Evolutionary conservation across 2,888 invertebrate species (phyloP).

Genomic region (Tigriopus californicus): DNA sequence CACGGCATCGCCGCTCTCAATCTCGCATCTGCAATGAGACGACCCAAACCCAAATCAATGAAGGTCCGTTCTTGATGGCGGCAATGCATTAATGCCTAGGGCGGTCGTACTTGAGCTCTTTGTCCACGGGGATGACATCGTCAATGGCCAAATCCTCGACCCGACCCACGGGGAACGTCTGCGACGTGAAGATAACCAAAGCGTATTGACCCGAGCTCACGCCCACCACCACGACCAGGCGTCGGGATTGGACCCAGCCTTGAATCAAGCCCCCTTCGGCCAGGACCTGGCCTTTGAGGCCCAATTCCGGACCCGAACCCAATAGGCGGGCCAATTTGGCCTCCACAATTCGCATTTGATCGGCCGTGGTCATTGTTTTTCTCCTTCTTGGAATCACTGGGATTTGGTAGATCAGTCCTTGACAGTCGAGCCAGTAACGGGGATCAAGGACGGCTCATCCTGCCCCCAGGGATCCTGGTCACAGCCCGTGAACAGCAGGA

Average conservation of each 20-base stretch:
- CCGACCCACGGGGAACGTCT: slow-evolving; percentile 20
- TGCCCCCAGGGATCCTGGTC: too few relatives aligned
- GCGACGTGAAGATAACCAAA: slow-evolving; percentile 36
- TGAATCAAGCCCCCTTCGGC: slow-evolving; percentile 32
- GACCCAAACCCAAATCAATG: slow-evolving; percentile 14
- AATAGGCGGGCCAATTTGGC: too few relatives aligned
- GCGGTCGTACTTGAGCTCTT: slow-evolving; percentile 47
- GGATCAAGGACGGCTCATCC: too few relatives aligned
- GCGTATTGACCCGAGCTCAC: slow-evolving; percentile 37
- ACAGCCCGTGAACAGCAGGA: too few relatives aligned
- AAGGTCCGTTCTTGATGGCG: background rate
- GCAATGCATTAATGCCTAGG: too few relatives aligned
- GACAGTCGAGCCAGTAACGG: too few relatives aligned
- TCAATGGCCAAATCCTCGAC: slow-evolving; percentile 50
- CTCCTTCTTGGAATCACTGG: too few relatives aligned
- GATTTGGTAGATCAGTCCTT: too few relatives aligned
- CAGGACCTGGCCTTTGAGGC: slow-evolving; percentile 1
- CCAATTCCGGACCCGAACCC: too few relatives aligned
- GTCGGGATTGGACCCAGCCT: slow-evolving; percentile 28
- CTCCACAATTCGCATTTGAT: background rate
- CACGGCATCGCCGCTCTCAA: slow-evolving; percentile 31
- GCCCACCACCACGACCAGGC: slow-evolving; percentile 39
- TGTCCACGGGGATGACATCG: slow-evolving; percentile 57
- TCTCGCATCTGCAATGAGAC: slow-evolving; percentile 23
- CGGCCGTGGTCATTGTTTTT: slow-evolving; percentile 6